Percentiles rank a stretch among this genome's conserved stretches.
Conservation (phyloP, 2,113 vertebrate genomes). For the Cheirogaleus medius region DNA sequence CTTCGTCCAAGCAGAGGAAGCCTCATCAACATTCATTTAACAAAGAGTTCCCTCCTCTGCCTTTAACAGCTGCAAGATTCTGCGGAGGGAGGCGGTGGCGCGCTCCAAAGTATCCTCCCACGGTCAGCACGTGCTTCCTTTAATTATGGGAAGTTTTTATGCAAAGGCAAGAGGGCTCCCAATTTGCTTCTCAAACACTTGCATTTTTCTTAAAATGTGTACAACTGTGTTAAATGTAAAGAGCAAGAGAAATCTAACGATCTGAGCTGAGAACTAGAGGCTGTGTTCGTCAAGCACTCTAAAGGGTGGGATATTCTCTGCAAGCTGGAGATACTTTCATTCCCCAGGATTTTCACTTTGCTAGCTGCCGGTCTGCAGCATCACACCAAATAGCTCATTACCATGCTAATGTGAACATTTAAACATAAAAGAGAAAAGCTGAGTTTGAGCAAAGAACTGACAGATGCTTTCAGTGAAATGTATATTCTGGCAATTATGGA, state of each 20-base stretch:
- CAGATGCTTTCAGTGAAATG: not conserved
- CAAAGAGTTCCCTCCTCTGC: not conserved
- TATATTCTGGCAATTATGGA: not conserved
- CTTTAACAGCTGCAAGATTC: not conserved
- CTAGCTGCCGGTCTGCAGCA: not conserved
- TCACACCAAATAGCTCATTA: not conserved
- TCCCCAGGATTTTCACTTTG: not conserved
- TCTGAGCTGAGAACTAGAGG: not conserved
- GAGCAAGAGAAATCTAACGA: not conserved
- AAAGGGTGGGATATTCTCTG: not conserved
- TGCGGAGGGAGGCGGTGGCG: not conserved
- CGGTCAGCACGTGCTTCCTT: fast-evolving
- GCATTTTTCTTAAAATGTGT: not conserved
- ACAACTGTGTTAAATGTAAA: not conserved
- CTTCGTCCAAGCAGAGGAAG: not conserved
- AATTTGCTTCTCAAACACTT: not conserved
- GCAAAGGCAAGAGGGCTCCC: not conserved
- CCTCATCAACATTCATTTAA: not conserved
- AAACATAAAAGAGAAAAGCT: not conserved
- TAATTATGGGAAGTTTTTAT: not conserved
- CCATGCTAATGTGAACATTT: not conserved
- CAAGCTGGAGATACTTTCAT: not conserved
- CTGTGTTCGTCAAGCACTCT: no score
- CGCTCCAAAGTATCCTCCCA: not conserved
- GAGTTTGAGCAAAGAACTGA: not conserved